Evolutionary conservation across 2,797 vertebrate genomes (phyloP), one percentile per base, ranked within the genome.

Genomic region (Parauchenoglanis ngamensis): DNA sequence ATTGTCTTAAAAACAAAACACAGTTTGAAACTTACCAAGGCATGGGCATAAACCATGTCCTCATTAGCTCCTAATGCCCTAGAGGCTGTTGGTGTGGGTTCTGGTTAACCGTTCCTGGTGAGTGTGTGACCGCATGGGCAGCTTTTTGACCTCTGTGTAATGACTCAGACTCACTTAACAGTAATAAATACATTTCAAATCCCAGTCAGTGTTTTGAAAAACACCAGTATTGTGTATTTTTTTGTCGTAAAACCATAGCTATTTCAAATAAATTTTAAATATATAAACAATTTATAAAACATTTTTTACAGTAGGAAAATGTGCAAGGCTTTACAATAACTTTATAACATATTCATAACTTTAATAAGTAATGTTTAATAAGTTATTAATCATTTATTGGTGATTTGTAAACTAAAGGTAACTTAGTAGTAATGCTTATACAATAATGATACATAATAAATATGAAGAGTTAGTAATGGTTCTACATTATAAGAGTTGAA

Each of bases 91-190:
- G 72, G 17, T 68, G 46, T 86, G 70, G 77, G 84, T 46, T 44
- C 84, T 84, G 78, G 40, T 81, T 83, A 63, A 83, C 70, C 73
- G 83, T 2, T 91, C 76, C 28, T 82, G 83, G 25, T 59, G 88
- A 61, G 88, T 79, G 88, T 73, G 83, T 90, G 89, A 93, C 90
- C 92, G 54, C 78, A 87, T 82, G 91, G 91, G 86, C 87, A 90
- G 46, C 87, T 91, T 87, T 90, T 92, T 93, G 90, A 93, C 92
- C 92, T 89, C 19, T 88, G 91, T 79, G 84, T 89, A 85, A 87
- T 86, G 82, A 85, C 89, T 82, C 85, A 87, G 88, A 78, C 90
- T 73, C 88, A 73, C 86, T 89, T 13, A 1, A 79, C 67, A 85
- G 61, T 91, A 90, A 92, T 93, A 92, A 91, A 86, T 68, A 61